These are phyloP conservation scores for Cyphomyrmex costatus DNA, from an alignment of 1,140 invertebrate genomes.

Conservation along the genomic window DNA sequence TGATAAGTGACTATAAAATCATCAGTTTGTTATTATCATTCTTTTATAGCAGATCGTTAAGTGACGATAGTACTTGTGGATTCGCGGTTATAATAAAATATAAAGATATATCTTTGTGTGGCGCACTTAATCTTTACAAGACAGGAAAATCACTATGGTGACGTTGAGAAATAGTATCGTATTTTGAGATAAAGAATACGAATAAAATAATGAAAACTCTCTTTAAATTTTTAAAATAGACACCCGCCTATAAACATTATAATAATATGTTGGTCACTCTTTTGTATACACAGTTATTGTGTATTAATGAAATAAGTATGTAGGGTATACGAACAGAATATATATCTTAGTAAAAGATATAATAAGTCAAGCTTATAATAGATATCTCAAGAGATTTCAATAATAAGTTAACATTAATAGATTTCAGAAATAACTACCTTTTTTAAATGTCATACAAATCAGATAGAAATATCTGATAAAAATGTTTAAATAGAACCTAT, in stretches of 20 bases:
- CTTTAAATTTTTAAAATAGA: too few relatives aligned
- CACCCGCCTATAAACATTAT: too few relatives aligned
- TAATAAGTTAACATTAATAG: slow-evolving; percentile 31
- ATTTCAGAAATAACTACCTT: not conserved
- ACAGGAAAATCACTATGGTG: too few relatives aligned
- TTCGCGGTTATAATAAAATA: not conserved
- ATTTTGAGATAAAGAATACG: too few relatives aligned
- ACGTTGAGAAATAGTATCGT: too few relatives aligned
- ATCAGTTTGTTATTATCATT: not conserved
- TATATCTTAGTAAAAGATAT: not conserved
- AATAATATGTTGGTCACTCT: not conserved
- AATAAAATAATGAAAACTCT: too few relatives aligned
- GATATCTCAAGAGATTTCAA: not conserved
- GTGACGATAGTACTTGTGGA: not conserved
- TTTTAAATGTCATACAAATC: not conserved
- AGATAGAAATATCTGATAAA: not conserved
- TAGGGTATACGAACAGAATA: not conserved
- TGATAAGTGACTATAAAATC: not conserved
- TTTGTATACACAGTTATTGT: not conserved
- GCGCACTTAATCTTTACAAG: not conserved
- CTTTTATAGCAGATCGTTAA: not conserved
- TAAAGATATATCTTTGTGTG: not conserved
- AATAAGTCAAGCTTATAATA: not conserved
- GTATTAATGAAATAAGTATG: not conserved
- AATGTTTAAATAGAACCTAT: not conserved